Evolutionary conservation across 2,113 vertebrate genomes (phyloP).

Genomic region (Anthoscopus minutus): DNA sequence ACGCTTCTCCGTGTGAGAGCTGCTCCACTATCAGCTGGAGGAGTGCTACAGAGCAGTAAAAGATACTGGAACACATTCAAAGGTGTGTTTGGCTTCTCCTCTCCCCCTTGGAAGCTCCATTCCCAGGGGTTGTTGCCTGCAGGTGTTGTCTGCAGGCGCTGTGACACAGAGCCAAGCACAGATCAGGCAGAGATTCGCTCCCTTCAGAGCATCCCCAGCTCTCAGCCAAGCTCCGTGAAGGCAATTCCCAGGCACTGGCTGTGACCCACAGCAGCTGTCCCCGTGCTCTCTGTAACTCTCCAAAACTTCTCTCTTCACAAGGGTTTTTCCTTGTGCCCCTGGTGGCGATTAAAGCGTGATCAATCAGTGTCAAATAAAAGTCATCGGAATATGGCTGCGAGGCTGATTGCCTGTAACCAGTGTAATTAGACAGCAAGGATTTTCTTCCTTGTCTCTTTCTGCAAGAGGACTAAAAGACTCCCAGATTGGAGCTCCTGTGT

Average conservation of each 20-base stretch:
- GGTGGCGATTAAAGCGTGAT: conserved; percentile 4
- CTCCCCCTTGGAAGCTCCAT: not conserved
- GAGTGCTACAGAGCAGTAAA: not conserved
- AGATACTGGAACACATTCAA: not conserved
- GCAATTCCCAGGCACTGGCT: not conserved
- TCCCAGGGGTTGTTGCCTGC: not conserved
- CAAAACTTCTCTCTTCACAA: not conserved
- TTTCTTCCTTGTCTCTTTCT: not conserved
- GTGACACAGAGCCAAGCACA: not conserved
- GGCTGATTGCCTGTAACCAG: conserved; percentile 11
- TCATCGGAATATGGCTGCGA: not conserved
- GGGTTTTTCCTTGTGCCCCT: not conserved
- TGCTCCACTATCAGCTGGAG: not conserved
- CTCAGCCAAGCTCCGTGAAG: not conserved
- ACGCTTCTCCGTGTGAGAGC: not conserved
- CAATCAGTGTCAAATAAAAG: conserved; percentile 30
- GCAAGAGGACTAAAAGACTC: conserved; percentile 8
- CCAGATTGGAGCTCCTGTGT: not conserved
- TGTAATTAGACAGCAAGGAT: not conserved
- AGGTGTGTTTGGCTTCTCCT: not conserved
- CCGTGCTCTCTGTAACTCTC: not conserved
- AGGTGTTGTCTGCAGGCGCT: not conserved
- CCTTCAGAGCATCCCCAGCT: not conserved
- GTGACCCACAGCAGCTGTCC: not conserved
- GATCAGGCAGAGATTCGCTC: not conserved